These are phyloP conservation scores for Leptinotarsa texana DNA, from an alignment of 1,140 invertebrate species.

Conservation along the genomic window DNA sequence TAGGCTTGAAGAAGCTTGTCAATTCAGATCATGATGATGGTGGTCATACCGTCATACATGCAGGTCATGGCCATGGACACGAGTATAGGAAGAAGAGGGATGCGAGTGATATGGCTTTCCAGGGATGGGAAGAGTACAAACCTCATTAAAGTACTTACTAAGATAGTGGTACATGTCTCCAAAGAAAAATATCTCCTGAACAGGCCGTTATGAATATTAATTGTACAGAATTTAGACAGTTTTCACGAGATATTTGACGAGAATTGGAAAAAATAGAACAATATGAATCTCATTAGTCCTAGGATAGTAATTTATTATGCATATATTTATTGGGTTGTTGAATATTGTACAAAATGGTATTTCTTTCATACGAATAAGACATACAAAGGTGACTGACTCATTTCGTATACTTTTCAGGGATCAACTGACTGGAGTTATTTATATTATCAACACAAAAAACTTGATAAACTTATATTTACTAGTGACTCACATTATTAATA, in stretches of 20 bases:
- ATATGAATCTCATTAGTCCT: background rate
- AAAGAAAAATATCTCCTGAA: slow-evolving; percentile 1
- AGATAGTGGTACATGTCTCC: background rate
- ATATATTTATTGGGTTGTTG: background rate
- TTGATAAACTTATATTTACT: no score
- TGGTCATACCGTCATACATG: slow-evolving; percentile 56
- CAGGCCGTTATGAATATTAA: no score
- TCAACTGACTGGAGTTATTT: no score
- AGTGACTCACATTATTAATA: no score
- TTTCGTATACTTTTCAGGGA: background rate
- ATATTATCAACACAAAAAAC: no score
- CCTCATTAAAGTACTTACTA: background rate
- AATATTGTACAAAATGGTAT: background rate
- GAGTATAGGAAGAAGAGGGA: slow-evolving; percentile 60
- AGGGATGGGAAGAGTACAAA: slow-evolving; percentile 57
- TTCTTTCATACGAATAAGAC: no score
- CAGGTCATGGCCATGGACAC: slow-evolving; percentile 64
- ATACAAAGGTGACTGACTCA: no score
- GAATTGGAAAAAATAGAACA: background rate
- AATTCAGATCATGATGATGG: slow-evolving; percentile 64
- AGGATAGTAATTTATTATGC: background rate
- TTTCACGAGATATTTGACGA: background rate
- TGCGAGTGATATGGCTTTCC: slow-evolving; percentile 62
- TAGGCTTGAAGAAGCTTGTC: slow-evolving; percentile 72
- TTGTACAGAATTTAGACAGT: no score